Evolutionary conservation across 2,113 vertebrate species (phyloP).

Genomic region (Chaetodon auriga): DNA sequence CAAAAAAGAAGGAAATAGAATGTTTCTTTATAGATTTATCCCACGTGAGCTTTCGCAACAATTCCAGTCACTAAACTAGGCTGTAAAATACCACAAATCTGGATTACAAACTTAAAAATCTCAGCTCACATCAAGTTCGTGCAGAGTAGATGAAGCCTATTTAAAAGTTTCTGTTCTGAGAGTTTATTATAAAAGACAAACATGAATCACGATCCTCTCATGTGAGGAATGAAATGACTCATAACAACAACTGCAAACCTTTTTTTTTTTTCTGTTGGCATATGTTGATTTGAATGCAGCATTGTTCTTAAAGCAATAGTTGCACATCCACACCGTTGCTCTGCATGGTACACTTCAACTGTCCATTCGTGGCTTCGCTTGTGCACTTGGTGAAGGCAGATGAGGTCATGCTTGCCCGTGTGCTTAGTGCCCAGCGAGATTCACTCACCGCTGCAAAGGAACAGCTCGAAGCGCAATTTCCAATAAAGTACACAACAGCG

Average conservation of each 20-base stretch:
- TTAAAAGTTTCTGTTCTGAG: neutral
- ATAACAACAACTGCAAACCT: neutral
- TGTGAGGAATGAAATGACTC: slow-evolving; percentile 43
- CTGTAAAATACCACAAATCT: neutral
- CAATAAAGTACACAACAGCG: slow-evolving; percentile 42
- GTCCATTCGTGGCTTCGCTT: neutral
- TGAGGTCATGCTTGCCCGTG: slow-evolving; percentile 9
- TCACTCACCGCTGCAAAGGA: slow-evolving; percentile 20
- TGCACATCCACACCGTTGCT: neutral
- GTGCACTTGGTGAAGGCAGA: neutral
- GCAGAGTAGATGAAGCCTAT: neutral
- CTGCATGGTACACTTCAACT: neutral
- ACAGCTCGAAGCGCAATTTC: slow-evolving; percentile 38
- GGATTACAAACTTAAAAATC: neutral
- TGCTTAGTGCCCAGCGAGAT: slow-evolving; percentile 20
- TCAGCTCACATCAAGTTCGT: neutral
- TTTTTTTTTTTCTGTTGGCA: neutral
- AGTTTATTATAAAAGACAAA: slow-evolving; percentile 7
- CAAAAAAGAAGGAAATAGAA: neutral
- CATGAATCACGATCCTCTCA: slow-evolving; percentile 7
- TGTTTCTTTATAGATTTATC: too few species aligned
- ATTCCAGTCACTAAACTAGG: neutral
- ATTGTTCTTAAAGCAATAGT: neutral
- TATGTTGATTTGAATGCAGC: neutral
- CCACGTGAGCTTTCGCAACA: too few species aligned